Percentiles rank a stretch among this genome's conserved stretches.
These are phyloP conservation scores for Addax nasomaculatus DNA, from an alignment of 2,113 vertebrate genomes.

Conservation along the genomic window DNA sequence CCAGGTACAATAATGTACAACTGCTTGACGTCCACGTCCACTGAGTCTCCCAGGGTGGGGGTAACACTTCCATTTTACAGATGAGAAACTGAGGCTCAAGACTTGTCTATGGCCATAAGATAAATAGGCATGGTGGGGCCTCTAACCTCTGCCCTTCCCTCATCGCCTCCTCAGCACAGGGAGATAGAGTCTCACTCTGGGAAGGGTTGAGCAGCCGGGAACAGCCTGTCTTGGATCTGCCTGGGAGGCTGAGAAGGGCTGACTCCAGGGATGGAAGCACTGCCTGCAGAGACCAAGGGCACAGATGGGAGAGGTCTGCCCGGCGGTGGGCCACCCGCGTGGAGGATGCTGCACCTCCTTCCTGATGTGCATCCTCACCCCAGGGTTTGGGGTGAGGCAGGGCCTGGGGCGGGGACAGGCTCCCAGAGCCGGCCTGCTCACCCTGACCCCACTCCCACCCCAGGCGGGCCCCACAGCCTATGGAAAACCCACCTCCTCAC, in stretches of 20 bases:
- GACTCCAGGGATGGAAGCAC: neutral
- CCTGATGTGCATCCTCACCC: neutral
- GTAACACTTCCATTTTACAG: neutral
- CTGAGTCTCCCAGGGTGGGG: neutral
- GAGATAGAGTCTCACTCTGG: neutral
- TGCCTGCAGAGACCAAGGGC: neutral
- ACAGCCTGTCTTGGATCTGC: neutral
- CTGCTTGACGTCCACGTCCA: neutral
- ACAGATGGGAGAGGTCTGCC: neutral
- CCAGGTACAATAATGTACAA: neutral
- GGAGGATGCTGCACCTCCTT: neutral
- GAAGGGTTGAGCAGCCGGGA: neutral
- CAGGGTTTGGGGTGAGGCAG: neutral
- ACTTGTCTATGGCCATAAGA: neutral
- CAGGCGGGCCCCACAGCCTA: too few relatives aligned
- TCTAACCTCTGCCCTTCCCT: neutral
- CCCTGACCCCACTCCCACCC: neutral
- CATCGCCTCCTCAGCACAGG: neutral
- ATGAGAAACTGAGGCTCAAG: neutral
- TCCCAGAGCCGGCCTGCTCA: neutral
- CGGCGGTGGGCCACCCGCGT: accelerated
- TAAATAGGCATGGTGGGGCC: neutral
- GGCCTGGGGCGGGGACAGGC: neutral
- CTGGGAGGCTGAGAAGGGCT: neutral
- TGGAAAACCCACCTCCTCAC: neutral